A percentile compares a stretch with the other conserved stretches of the same genome.
These are phyloP conservation scores for Adelognathus sp. DNA, from an alignment of 2,888 invertebrate species.

Conservation along the genomic window DNA sequence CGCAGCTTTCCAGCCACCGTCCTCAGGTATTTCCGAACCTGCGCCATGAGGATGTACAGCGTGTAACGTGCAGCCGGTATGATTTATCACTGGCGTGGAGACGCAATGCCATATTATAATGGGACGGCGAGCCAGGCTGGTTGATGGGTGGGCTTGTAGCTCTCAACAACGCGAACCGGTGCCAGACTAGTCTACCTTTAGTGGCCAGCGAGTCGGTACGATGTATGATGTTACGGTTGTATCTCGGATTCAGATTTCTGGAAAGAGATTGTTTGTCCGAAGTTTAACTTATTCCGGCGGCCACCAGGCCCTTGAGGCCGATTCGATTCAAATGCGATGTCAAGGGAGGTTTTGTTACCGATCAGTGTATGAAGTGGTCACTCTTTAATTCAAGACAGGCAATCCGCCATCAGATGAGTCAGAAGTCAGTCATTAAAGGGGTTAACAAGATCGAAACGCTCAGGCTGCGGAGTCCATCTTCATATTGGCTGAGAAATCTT, in stretches of 20 bases:
- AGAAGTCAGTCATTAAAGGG: too few species aligned
- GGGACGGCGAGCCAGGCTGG: conserved; percentile 25
- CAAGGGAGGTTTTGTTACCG: too few species aligned
- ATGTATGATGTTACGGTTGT: not conserved
- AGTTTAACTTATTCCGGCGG: too few species aligned
- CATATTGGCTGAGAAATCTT: conserved; percentile 33
- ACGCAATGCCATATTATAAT: conserved; percentile 49
- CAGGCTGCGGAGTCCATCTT: too few species aligned
- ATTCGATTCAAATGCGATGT: too few species aligned
- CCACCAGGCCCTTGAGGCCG: too few species aligned
- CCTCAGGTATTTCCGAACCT: not conserved
- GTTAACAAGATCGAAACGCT: too few species aligned
- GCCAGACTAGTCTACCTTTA: conserved; percentile 17
- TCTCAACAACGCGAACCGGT: not conserved
- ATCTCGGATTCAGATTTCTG: not conserved
- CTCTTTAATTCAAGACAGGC: too few species aligned
- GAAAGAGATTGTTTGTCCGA: too few species aligned
- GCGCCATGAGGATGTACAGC: not conserved
- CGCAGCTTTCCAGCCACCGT: conserved; percentile 20
- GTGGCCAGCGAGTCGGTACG: not conserved
- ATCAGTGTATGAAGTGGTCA: too few species aligned
- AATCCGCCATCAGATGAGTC: too few species aligned
- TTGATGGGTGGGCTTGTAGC: conserved; percentile 43
- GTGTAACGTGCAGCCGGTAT: conserved; percentile 38
- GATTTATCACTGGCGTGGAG: conserved; percentile 63